Conservation (phyloP, 2,888 invertebrate species). For the Myopa testacea region DNA sequence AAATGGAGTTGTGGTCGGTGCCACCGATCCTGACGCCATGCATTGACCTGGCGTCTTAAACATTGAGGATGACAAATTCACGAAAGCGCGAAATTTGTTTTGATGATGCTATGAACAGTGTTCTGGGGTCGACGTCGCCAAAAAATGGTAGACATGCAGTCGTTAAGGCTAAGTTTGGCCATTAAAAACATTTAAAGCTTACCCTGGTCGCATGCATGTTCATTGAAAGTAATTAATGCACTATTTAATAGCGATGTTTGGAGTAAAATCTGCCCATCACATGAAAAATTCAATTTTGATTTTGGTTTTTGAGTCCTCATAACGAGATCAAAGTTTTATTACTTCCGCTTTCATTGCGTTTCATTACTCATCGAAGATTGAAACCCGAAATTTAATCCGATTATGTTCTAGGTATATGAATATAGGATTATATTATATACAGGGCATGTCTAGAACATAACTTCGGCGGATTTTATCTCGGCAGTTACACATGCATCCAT, state of each 20-base stretch:
- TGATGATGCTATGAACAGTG: conserved; percentile 13
- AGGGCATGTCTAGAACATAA: no score
- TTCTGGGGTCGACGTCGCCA: conserved; percentile 12
- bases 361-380: no score
- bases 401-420: no score
- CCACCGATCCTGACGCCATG: conserved; percentile 52
- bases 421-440: no score
- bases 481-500: no score
- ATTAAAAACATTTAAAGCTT: background rate
- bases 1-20: conserved; percentile 40
- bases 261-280: background rate
- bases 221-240: conserved; percentile 12
- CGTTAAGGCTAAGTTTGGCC: conserved; percentile 4
- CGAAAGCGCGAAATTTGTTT: conserved; percentile 30
- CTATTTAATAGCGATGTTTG: background rate
- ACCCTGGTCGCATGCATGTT: background rate
- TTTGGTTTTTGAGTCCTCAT: no score
- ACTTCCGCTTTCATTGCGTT: no score
- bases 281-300: background rate
- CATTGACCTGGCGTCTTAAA: conserved; percentile 19
- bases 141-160: background rate
- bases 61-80: conserved; percentile 7
- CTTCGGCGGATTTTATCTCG: no score
- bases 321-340: no score
- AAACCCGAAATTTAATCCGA: no score